Conservation (phyloP, 2,113 vertebrate species). For the Pseudorhombus dupliciocellatus region DNA sequence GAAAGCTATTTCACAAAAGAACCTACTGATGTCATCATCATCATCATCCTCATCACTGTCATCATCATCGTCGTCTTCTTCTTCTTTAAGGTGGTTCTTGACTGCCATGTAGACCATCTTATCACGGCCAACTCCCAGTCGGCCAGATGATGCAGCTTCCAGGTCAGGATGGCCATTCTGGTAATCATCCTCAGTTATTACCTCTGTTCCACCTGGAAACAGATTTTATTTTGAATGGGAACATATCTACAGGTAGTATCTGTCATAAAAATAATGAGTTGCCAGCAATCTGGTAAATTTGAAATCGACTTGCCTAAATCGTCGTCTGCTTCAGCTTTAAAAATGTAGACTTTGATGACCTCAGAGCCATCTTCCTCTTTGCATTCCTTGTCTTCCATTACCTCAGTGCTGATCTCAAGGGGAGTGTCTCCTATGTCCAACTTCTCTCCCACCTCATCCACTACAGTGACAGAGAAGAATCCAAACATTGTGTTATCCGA, state of each 20-base stretch:
- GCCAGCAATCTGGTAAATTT: neutral
- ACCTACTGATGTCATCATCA: conserved; percentile 75
- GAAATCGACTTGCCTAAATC: conserved; percentile 87
- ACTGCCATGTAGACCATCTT: conserved; percentile 99
- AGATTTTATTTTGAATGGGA: neutral
- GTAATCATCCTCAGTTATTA: conserved; percentile 96
- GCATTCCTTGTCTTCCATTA: conserved; percentile 89
- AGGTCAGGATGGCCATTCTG: conserved; percentile 93
- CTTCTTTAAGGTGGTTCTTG: conserved; percentile 89
- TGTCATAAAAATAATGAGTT: neutral
- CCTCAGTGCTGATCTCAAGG: conserved; percentile 94
- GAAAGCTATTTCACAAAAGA: conserved; percentile 1
- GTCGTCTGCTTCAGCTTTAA: conserved; percentile 99
- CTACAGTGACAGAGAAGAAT: conserved; percentile 77
- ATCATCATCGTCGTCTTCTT: conserved; percentile 94
- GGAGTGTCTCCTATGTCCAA: conserved; percentile 93
- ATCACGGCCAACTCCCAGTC: conserved; percentile 92
- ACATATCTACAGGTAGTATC: neutral
- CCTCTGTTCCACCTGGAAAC: conserved; percentile 92
- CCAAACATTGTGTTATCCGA: conserved; percentile 16
- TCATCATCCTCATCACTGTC: conserved; percentile 69
- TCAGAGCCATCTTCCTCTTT: conserved; percentile 96
- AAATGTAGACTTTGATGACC: conserved; percentile 99
- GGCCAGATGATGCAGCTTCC: conserved; percentile 88
- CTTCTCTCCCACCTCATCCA: conserved; percentile 98